Evolutionary conservation across 2,113 vertebrate species (phyloP).

Genomic region (Ammodytes dubius): DNA sequence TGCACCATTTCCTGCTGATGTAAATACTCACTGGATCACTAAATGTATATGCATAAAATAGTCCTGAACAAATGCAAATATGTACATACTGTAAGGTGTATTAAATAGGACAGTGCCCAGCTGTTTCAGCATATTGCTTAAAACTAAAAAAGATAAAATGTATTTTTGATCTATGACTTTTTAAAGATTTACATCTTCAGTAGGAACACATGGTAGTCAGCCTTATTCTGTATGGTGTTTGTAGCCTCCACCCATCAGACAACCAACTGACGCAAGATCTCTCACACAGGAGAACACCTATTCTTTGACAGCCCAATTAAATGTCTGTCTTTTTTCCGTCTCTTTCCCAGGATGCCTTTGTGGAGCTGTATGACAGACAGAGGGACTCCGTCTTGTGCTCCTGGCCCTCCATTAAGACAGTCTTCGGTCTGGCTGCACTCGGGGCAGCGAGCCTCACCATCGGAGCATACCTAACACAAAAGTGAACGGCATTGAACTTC

Average conservation of each 20-base stretch:
- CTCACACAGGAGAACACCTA: background rate
- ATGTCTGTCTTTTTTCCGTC: conserved; percentile 34
- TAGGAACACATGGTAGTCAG: background rate
- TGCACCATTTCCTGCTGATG: background rate
- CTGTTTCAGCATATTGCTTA: background rate
- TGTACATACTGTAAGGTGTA: background rate
- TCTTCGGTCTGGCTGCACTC: conserved; percentile 94
- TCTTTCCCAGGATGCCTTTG: conserved; percentile 92
- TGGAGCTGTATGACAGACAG: conserved; percentile 93
- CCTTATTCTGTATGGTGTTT: background rate
- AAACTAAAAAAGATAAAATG: background rate
- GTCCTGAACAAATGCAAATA: background rate
- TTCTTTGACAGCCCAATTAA: conserved; percentile 8
- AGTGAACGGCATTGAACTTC: conserved; percentile 84
- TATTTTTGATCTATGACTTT: background rate
- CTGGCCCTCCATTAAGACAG: conserved; percentile 96
- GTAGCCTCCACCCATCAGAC: conserved; percentile 7
- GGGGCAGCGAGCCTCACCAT: conserved; percentile 96
- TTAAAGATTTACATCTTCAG: background rate
- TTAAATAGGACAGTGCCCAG: background rate
- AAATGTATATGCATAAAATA: conserved; percentile 26
- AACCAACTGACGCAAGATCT: conserved; percentile 5
- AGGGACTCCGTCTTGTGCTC: conserved; percentile 91
- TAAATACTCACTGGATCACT: background rate
- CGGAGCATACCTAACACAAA: conserved; percentile 96